These are phyloP conservation scores for Myxocyprinus asiaticus DNA, from an alignment of 2,113 vertebrate species.

Conservation along the genomic window DNA sequence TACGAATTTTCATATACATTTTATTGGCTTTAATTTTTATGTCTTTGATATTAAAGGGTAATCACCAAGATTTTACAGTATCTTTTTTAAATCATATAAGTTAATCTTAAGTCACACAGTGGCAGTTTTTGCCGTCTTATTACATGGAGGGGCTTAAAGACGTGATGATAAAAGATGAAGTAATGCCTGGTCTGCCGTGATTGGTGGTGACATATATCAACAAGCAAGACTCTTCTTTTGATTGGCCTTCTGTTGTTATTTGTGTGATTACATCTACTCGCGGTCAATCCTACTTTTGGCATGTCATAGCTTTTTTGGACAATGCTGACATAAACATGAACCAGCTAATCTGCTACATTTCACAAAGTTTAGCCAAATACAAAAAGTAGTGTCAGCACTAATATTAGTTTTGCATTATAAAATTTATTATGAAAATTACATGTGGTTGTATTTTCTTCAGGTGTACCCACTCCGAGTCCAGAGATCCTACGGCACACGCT, in stretches of 20 bases:
- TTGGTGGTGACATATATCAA: slow-evolving; percentile 30
- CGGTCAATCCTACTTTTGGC: slow-evolving; percentile 4
- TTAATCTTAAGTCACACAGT: slow-evolving; percentile 13
- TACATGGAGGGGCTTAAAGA: slow-evolving; percentile 35
- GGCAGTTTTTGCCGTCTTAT: slow-evolving; percentile 43
- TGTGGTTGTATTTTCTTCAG: slow-evolving; percentile 63
- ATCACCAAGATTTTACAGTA: neutral
- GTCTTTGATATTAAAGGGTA: neutral
- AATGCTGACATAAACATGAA: slow-evolving; percentile 34
- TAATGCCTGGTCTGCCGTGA: slow-evolving; percentile 47
- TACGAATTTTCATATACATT: no score
- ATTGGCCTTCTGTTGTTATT: slow-evolving; percentile 19
- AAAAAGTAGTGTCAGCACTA: neutral
- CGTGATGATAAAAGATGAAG: slow-evolving; percentile 53
- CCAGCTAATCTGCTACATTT: neutral
- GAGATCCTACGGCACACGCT: slow-evolving; percentile 95
- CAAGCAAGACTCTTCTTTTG: slow-evolving; percentile 18
- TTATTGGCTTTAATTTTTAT: neutral
- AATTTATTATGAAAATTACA: slow-evolving; percentile 3
- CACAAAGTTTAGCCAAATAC: neutral
- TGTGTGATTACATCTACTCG: slow-evolving; percentile 35
- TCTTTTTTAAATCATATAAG: neutral
- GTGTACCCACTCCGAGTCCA: slow-evolving; percentile 95
- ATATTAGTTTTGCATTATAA: neutral
- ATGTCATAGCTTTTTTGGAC: neutral